Conservation (phyloP, 1,140 invertebrate genomes). For the Bombus vancouverensis region DNA sequence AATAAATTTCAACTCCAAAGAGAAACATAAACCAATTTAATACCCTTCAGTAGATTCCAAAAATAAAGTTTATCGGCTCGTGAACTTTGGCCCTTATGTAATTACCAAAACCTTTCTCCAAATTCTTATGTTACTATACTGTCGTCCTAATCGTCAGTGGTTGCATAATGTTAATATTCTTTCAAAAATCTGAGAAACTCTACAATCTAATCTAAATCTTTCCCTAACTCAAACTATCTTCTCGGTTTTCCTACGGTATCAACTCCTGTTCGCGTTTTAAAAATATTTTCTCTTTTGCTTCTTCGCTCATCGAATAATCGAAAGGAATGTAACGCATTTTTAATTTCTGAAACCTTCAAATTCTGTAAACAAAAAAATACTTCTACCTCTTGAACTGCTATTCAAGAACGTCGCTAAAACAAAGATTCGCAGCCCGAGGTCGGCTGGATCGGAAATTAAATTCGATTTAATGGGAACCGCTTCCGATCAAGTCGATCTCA, state of each 20-base stretch:
- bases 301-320: background rate
- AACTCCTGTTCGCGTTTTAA: background rate
- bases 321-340: background rate
- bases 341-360: background rate
- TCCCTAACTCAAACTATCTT: background rate
- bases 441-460: slow-evolving; percentile 3
- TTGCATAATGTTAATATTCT: background rate
- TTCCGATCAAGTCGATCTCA: slow-evolving; percentile 22
- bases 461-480: slow-evolving; percentile 29
- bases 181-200: background rate
- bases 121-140: background rate
- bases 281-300: too few species aligned
- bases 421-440: background rate
- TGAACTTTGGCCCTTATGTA: background rate
- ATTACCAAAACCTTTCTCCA: background rate
- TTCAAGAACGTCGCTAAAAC: background rate
- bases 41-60: background rate
- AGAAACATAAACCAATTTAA: too few species aligned
- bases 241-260: background rate
- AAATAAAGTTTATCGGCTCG: background rate
- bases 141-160: background rate
- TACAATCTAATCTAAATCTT: background rate
- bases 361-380: background rate
- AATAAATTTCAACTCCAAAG: background rate
- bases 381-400: background rate